These are phyloP conservation scores for Sarcophaga caerulescens DNA, from an alignment of 2,888 invertebrate genomes.

Conservation along the genomic window DNA sequence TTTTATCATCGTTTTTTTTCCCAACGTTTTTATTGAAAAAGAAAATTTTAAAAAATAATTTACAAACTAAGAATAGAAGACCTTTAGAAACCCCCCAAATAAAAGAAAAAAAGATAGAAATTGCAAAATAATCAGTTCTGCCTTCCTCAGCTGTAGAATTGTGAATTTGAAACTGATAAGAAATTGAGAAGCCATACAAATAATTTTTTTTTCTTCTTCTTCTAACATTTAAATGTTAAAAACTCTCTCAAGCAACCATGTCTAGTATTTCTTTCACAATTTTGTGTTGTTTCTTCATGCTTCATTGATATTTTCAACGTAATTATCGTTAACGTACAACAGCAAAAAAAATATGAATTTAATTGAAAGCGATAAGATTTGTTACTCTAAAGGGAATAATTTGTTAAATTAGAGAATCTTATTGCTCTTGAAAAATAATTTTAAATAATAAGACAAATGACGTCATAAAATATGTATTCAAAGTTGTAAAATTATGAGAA, in stretches of 20 bases:
- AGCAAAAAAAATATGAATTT: background rate
- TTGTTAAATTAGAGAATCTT: background rate
- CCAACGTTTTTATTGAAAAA: background rate
- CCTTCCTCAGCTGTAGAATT: background rate
- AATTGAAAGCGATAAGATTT: constrained; percentile 30
- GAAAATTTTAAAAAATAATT: background rate
- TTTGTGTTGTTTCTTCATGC: too few relatives aligned
- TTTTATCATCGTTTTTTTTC: background rate
- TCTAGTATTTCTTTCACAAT: too few relatives aligned
- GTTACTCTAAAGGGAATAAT: background rate
- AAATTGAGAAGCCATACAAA: constrained; percentile 30
- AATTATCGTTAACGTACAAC: too few relatives aligned
- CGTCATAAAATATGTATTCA: background rate
- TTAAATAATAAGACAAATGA: constrained; percentile 5
- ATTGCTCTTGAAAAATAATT: constrained; percentile 23
- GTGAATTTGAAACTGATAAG: constrained; percentile 55
- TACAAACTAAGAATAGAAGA: too few relatives aligned
- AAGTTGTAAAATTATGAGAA: background rate
- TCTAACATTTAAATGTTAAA: too few relatives aligned
- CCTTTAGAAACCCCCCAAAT: too few relatives aligned
- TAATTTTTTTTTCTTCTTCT: too few relatives aligned
- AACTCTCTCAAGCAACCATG: too few relatives aligned
- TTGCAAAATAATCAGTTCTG: too few relatives aligned
- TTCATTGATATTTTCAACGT: too few relatives aligned
- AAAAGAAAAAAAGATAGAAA: too few relatives aligned